These are phyloP conservation scores for Tichodroma muraria DNA, from an alignment of 2,113 vertebrate genomes.

Conservation along the genomic window DNA sequence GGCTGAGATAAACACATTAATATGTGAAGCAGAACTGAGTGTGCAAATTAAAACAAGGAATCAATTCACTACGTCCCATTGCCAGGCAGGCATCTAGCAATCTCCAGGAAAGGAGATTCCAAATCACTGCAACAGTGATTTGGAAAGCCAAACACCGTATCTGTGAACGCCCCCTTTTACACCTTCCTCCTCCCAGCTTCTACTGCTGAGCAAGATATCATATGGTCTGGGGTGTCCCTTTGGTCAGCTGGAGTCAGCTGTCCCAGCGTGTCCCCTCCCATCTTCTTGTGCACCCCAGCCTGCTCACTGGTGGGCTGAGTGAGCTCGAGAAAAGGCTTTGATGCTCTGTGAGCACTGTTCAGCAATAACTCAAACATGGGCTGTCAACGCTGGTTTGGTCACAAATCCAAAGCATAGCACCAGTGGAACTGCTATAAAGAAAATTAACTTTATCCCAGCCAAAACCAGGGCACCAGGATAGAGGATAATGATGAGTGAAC, in stretches of 20 bases:
- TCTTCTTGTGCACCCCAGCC: neutral
- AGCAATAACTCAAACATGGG: neutral
- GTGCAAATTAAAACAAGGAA: neutral
- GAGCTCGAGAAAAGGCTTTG: neutral
- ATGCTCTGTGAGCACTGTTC: neutral
- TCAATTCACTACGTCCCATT: neutral
- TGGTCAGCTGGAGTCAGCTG: neutral
- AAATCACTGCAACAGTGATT: neutral
- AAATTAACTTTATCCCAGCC: neutral
- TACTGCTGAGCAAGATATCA: neutral
- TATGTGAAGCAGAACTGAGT: neutral
- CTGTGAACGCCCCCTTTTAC: fast-evolving
- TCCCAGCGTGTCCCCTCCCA: neutral
- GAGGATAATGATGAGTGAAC: neutral
- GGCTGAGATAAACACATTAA: neutral
- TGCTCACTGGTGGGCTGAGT: fast-evolving
- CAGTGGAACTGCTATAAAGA: neutral
- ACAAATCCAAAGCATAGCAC: neutral
- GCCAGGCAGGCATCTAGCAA: neutral
- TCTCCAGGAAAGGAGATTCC: neutral
- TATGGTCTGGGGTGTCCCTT: neutral
- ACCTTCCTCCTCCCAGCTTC: neutral
- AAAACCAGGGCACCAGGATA: neutral
- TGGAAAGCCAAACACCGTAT: neutral
- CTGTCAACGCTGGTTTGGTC: neutral